These are phyloP conservation scores for Rhorus exstirpatorius DNA, from an alignment of 2,888 invertebrate species.

Conservation along the genomic window DNA sequence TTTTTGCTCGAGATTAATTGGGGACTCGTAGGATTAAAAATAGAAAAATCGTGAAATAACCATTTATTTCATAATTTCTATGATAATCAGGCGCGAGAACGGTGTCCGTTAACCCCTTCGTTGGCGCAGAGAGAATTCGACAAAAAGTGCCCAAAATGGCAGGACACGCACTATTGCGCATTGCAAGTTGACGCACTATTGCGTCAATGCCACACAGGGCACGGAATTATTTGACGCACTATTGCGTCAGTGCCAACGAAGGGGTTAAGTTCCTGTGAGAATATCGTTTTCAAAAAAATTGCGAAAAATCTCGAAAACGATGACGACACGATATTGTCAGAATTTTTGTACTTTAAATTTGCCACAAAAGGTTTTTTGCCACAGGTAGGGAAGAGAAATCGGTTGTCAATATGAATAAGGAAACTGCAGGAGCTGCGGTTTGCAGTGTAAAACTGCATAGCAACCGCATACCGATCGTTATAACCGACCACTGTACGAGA, in stretches of 20 bases:
- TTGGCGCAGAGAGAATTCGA: too few relatives aligned
- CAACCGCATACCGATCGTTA: slow-evolving; percentile 52
- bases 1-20: neutral
- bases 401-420: slow-evolving; percentile 17
- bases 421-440: slow-evolving; percentile 32
- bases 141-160: too few relatives aligned
- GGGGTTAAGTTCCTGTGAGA: neutral
- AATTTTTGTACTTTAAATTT: neutral
- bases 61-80: neutral
- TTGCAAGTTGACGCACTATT: too few relatives aligned
- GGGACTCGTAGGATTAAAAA: neutral
- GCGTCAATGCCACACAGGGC: too few relatives aligned
- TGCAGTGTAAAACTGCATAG: slow-evolving; percentile 58
- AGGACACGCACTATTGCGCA: too few relatives aligned
- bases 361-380: too few relatives aligned
- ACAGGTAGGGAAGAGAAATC: neutral
- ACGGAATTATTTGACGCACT: too few relatives aligned
- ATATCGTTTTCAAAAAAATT: neutral
- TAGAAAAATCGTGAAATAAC: neutral
- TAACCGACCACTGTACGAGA: slow-evolving; percentile 18
- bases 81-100: neutral
- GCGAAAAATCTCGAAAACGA: neutral
- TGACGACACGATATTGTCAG: neutral
- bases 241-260: too few relatives aligned
- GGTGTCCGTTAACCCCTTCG: too few relatives aligned